Conservation (phyloP, 2,888 invertebrate species). For the Lycophotia porphyrea region DNA sequence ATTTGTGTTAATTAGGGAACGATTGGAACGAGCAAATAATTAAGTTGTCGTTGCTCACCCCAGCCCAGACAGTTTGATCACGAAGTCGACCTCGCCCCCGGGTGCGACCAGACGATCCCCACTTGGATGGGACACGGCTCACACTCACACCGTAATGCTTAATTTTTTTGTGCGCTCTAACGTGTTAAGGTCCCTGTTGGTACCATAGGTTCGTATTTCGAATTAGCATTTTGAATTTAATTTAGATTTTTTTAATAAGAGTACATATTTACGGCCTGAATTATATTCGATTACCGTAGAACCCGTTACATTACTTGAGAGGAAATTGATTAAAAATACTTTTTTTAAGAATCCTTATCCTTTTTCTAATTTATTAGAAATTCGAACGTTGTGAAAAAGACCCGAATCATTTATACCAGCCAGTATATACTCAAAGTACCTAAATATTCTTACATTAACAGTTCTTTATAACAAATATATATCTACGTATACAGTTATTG, state of each 20-base stretch:
- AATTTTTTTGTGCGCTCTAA: background rate
- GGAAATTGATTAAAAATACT: no score
- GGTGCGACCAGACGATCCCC: background rate
- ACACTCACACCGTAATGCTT: background rate
- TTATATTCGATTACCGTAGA: background rate
- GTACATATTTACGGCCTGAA: background rate
- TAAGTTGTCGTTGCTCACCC: slow-evolving; percentile 6
- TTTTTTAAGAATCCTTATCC: no score
- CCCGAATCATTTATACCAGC: background rate
- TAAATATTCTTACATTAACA: background rate
- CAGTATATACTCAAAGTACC: background rate
- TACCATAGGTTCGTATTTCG: background rate
- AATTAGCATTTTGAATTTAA: background rate
- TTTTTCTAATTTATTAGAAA: no score
- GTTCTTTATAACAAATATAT: background rate
- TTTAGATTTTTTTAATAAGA: background rate
- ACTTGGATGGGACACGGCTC: background rate
- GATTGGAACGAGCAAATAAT: background rate
- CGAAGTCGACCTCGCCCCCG: slow-evolving; percentile 3
- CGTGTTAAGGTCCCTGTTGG: slow-evolving; percentile 8
- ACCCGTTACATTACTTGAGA: background rate
- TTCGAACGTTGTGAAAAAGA: background rate
- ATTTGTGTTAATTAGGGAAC: background rate
- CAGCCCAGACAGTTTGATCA: background rate
- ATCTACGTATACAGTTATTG: slow-evolving; percentile 6